Base-by-base conservation (phyloP, 2,113 vertebrate genomes). In the Lethenteron reissneri region DNA sequence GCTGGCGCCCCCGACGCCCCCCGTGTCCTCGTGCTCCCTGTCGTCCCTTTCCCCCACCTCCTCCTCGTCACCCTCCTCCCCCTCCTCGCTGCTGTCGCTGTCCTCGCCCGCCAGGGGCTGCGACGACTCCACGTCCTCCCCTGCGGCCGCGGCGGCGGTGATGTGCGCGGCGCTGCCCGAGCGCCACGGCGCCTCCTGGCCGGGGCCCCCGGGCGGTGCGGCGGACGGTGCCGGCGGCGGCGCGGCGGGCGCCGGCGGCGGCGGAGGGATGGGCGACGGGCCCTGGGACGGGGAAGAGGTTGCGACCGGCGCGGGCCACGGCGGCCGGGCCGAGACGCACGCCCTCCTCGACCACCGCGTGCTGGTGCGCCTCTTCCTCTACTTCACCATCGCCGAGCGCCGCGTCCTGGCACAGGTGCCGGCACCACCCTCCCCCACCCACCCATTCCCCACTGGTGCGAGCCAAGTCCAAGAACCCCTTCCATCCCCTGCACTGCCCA, bases 341-440 rank as follows among this genome's bases (percentile, higher is more conserved):
- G 76, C 59, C 71, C 25, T 87, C 0, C 83, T 92, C 76, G 91
- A 99, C 1, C 91, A 97, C 81, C 97, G 97, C 83, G 87, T 97
- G 76, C 87, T 99, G 58, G 90, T 89, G 75, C 85, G 90, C n/a
- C 77, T 99, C 72, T 90, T 99, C 74, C 94, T 85, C 87, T 99
- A 96, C 82, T 99, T 99, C 83, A 95, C 90, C 0, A 88, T 89
- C 0, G 87, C 88, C 0, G 94, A 99, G 79, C 95, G 92, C 79
- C 97, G 94, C 0, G 80, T 94, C 74, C 80, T 99, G 79, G 90
- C 90, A 0, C 25, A 41, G 25, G 25, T 41, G 25, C 25, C 25
- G 25, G 3, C 25, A 41, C 25, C 25, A 41, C 25, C 25, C 3
- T 41, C 25, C 25, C 25, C 25, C 25, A 4, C 25, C 25, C 25